A percentile compares a stretch with the other conserved stretches of the same genome.
Conservation (phyloP, 2,888 invertebrate species). For the Helobdella robusta region DNA sequence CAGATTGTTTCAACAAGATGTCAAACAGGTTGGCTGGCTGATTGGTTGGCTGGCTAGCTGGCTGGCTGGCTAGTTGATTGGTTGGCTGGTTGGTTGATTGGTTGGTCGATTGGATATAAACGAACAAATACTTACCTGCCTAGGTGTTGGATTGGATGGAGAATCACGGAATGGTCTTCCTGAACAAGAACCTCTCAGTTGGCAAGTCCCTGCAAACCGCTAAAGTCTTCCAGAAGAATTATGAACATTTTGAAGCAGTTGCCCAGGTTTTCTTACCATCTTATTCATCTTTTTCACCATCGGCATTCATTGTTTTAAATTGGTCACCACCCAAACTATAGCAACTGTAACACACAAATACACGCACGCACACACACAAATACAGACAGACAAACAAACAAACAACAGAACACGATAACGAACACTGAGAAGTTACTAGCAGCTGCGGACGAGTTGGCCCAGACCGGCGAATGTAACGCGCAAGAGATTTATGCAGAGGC, state of each 20-base stretch:
- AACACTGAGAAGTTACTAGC: constrained; percentile 92
- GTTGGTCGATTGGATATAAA: not conserved
- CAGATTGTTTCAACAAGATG: constrained; percentile 87
- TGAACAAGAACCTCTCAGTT: constrained; percentile 90
- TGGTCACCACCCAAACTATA: no score
- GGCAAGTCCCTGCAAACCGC: constrained; percentile 89
- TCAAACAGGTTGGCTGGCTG: constrained; percentile 66
- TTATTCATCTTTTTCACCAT: not conserved
- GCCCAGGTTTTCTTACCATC: constrained; percentile 65
- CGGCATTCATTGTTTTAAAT: no score
- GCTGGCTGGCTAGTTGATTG: not conserved
- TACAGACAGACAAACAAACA: no score
- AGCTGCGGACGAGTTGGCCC: constrained; percentile 85
- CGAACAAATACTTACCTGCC: constrained; percentile 29
- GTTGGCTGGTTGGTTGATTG: not conserved
- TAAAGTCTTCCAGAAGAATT: constrained; percentile 89
- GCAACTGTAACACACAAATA: no score
- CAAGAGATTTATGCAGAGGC: constrained; percentile 91
- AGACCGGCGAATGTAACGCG: constrained; percentile 83
- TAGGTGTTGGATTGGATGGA: constrained; percentile 91
- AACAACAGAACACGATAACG: constrained; percentile 83
- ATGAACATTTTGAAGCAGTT: constrained; percentile 95
- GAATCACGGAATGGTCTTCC: constrained; percentile 91
- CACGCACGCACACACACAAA: no score
- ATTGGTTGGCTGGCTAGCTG: not conserved